Conservation (phyloP, 2,113 vertebrate species). For the Nipponia nippon region DNA sequence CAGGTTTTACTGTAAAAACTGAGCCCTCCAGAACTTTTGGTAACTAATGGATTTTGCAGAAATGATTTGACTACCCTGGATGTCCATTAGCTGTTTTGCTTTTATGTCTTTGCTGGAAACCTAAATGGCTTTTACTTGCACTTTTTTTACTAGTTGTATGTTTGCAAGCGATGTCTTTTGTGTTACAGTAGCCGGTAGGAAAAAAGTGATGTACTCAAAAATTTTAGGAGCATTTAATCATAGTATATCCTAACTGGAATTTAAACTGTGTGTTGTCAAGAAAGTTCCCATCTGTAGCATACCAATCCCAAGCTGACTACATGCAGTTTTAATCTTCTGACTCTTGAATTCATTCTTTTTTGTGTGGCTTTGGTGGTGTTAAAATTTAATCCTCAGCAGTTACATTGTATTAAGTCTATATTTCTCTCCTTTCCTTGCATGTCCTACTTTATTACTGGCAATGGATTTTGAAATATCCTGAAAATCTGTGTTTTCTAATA, state of each 20-base stretch:
- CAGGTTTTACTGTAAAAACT: slow-evolving; percentile 75
- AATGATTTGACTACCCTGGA: slow-evolving; percentile 62
- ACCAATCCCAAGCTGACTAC: background rate
- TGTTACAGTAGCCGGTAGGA: background rate
- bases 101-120: slow-evolving; percentile 65
- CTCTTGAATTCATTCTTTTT: slow-evolving; percentile 9
- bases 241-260: background rate
- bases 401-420: background rate
- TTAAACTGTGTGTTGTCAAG: background rate
- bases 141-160: slow-evolving; percentile 31
- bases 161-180: slow-evolving; percentile 50
- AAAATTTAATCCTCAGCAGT: slow-evolving; percentile 22
- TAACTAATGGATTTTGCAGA: slow-evolving; percentile 88
- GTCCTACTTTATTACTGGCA: background rate
- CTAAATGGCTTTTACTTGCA: slow-evolving; percentile 59
- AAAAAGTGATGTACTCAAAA: background rate
- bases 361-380: slow-evolving; percentile 21
- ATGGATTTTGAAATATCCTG: background rate
- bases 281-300: slow-evolving; percentile 14
- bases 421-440: background rate
- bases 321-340: background rate
- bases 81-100: slow-evolving; percentile 64
- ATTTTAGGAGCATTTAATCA: slow-evolving; percentile 13
- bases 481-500: background rate
- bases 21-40: slow-evolving; percentile 67